A percentile compares a stretch with the other conserved stretches of the same genome.
Conservation (phyloP, 2,888 invertebrate genomes). For the Hydrotaea cyrtoneurina region DNA sequence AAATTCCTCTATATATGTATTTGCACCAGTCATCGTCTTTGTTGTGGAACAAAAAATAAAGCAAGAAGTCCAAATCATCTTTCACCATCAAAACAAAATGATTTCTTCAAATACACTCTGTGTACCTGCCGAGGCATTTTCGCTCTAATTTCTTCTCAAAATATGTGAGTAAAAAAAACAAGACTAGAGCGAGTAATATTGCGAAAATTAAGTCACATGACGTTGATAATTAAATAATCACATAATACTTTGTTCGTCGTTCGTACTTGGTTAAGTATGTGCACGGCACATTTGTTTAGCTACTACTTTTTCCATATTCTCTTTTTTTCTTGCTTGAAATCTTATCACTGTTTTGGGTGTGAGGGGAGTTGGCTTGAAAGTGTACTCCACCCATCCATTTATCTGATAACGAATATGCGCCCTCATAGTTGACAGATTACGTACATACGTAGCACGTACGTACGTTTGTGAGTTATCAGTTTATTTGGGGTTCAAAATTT, state of each 20-base stretch:
- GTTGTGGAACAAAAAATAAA: too few species aligned
- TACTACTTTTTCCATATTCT: background rate
- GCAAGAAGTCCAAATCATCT: background rate
- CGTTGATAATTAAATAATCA: constrained; percentile 58
- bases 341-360: background rate
- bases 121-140: constrained; percentile 14
- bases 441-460: too few species aligned
- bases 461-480: background rate
- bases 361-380: background rate
- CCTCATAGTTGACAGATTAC: constrained; percentile 10
- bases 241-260: constrained; percentile 41
- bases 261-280: background rate
- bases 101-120: background rate
- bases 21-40: too few species aligned
- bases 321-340: background rate
- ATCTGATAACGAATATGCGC: constrained; percentile 14
- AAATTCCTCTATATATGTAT: too few species aligned
- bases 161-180: background rate
- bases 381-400: constrained; percentile 7
- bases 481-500: background rate
- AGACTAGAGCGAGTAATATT: background rate
- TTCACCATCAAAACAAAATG: background rate
- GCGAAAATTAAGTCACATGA: constrained; percentile 58
- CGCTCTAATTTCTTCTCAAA: constrained; percentile 1
- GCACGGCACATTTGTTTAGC: constrained; percentile 1